These are phyloP conservation scores for Morone saxatilis DNA, from an alignment of 2,113 vertebrate species.

Conservation along the genomic window DNA sequence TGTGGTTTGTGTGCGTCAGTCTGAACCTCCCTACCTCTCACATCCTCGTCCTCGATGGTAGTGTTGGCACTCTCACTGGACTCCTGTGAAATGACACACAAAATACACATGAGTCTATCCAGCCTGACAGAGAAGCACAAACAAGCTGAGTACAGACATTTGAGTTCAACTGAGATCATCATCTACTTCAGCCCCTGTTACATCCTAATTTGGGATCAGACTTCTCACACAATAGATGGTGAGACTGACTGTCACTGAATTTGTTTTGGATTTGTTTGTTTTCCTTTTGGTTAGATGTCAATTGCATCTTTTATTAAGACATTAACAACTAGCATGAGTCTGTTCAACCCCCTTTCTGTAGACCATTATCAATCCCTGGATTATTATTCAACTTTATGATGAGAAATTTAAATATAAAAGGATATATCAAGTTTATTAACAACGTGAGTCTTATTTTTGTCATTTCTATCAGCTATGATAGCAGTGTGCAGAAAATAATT, in stretches of 20 bases:
- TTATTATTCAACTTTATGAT: background rate
- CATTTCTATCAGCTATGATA: background rate
- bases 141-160: background rate
- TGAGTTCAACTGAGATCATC: background rate
- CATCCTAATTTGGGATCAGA: background rate
- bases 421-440: background rate
- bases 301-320: background rate
- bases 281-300: background rate
- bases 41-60: conserved; percentile 97
- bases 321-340: background rate
- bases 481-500: background rate
- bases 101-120: background rate
- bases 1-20: background rate
- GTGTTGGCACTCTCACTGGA: conserved; percentile 97
- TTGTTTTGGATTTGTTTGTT: background rate
- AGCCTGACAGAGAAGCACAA: background rate
- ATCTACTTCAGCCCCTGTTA: background rate
- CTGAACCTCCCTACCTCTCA: conserved; percentile 90
- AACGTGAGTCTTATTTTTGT: background rate
- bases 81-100: conserved; percentile 86
- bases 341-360: background rate
- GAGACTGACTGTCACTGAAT: background rate
- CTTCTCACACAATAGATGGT: background rate
- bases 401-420: background rate
- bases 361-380: background rate